Percentiles rank a stretch among this genome's conserved stretches.
phyloP scores from a whole-genome alignment of 2,888 invertebrate genomes.

The Heterodera filipjevi region DNA sequence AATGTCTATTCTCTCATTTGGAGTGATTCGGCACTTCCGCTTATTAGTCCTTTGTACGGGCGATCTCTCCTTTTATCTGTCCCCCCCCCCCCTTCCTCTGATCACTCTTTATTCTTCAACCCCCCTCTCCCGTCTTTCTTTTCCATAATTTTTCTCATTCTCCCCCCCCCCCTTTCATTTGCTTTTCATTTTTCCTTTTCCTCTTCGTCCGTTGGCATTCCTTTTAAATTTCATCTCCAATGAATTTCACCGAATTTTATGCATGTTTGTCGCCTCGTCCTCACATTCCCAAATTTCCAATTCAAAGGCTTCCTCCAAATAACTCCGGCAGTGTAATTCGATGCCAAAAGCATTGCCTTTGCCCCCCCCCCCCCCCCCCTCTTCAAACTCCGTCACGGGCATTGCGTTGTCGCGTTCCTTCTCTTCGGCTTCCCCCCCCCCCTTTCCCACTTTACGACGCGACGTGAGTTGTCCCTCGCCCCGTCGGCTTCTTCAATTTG shows the following conservation, averaged over 20 bases:
- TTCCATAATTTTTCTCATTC: no score
- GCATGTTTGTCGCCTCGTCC: background rate
- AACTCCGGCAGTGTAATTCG: background rate
- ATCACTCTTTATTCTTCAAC: no score
- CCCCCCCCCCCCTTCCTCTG: no score
- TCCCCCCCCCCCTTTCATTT: background rate
- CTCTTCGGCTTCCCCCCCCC: background rate
- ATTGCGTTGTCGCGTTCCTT: background rate
- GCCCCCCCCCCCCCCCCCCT: background rate
- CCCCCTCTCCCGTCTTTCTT: no score
- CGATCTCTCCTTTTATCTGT: no score
- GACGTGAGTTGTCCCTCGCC: background rate
- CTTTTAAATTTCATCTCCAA: background rate
- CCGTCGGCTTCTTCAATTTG: background rate
- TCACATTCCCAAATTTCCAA: slow-evolving; percentile 1
- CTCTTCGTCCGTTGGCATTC: background rate
- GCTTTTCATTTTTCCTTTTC: background rate
- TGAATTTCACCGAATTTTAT: background rate
- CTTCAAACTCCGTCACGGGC: background rate
- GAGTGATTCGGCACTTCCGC: no score
- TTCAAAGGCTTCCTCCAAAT: background rate
- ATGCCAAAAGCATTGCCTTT: background rate
- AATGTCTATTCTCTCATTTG: no score
- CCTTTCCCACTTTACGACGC: slow-evolving; percentile 9
- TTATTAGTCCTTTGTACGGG: no score